phyloP scores from a whole-genome alignment of 2,113 vertebrate genomes.

The Phyllostomus hastatus region DNA sequence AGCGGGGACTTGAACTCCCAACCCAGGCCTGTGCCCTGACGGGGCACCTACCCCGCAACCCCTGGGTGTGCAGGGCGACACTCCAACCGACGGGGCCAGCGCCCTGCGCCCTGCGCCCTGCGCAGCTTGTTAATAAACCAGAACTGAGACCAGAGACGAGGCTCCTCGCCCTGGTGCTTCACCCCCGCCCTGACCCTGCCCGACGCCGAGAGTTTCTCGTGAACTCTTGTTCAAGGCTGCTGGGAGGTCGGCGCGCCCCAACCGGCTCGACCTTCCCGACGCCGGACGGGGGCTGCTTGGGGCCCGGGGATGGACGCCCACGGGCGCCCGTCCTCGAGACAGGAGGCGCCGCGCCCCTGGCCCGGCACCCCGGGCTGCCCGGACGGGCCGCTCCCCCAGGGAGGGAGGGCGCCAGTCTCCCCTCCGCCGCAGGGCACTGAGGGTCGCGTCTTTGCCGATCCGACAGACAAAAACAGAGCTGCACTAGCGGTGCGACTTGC shows the following conservation, averaged over 20 bases:
- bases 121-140: not conserved
- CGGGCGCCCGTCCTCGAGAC: no score
- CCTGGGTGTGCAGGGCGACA: no score
- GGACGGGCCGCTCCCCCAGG: not conserved
- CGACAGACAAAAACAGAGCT: not conserved
- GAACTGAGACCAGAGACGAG: not conserved
- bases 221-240: not conserved
- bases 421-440: not conserved
- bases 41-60: no score
- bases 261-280: fast-evolving
- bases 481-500: not conserved
- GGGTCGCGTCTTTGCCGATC: not conserved
- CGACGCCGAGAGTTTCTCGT: fast-evolving
- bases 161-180: fast-evolving
- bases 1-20: no score
- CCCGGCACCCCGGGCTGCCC: not conserved
- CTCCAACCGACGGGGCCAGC: no score
- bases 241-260: fast-evolving
- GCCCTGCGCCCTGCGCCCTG: not conserved
- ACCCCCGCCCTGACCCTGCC: not conserved
- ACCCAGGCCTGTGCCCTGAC: no score
- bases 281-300: fast-evolving
- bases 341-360: fast-evolving
- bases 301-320: no score
- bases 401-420: not conserved